Conservation (phyloP, 2,797 vertebrate genomes). For the Gallinago solitaria region DNA sequence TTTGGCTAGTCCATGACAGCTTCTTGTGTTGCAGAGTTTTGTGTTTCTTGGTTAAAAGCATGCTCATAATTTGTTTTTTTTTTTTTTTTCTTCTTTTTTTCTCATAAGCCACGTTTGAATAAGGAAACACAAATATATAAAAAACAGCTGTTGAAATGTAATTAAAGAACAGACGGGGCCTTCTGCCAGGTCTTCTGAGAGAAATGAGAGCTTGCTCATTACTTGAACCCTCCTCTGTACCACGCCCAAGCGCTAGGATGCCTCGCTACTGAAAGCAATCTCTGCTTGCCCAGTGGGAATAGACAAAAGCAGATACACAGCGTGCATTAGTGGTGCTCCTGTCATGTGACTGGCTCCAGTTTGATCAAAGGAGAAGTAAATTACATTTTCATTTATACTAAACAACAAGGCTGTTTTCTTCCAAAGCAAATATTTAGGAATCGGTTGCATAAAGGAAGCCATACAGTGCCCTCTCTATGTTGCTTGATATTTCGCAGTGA, state of each 20-base stretch:
- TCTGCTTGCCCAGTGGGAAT: background rate
- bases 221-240: conserved; percentile 29
- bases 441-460: background rate
- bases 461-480: background rate
- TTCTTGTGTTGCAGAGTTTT: conserved; percentile 35
- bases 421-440: conserved; percentile 42
- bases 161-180: conserved; percentile 68
- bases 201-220: conserved; percentile 51
- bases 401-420: conserved; percentile 11
- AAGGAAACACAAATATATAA: conserved; percentile 72
- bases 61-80: conserved; percentile 33
- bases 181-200: conserved; percentile 65
- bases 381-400: background rate
- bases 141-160: conserved; percentile 75
- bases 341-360: background rate
- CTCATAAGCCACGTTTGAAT: conserved; percentile 46
- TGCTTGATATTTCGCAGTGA: background rate
- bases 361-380: conserved; percentile 35
- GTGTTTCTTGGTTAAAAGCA: conserved; percentile 40
- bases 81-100: background rate
- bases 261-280: conserved; percentile 41
- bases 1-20: conserved; percentile 21
- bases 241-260: background rate
- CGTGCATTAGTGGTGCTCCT: background rate
- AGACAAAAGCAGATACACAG: background rate